A percentile compares a stretch with the other conserved stretches of the same genome.
Evolutionary conservation across 1,140 invertebrate genomes (phyloP).

Genomic region (Rhagoletis pomonella): DNA sequence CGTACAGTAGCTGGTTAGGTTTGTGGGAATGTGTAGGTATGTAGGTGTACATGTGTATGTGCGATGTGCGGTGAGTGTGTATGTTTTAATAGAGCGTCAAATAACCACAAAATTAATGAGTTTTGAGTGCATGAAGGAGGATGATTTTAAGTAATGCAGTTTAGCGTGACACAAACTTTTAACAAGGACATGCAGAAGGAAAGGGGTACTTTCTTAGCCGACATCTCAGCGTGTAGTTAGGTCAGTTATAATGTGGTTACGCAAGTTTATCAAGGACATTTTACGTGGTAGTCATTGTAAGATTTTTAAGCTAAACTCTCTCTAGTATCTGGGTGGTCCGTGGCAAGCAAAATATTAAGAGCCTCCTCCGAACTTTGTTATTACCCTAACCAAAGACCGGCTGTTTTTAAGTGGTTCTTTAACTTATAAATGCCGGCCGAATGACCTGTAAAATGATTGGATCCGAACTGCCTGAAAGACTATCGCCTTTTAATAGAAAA

Average conservation of each 20-base stretch:
- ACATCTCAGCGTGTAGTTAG: not conserved
- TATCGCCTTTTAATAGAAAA: no score
- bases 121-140: not conserved
- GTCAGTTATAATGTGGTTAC: not conserved
- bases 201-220: not conserved
- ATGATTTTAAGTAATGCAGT: not conserved
- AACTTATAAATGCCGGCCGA: no score
- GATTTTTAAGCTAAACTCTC: no score
- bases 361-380: no score
- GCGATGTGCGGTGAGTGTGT: not conserved
- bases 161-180: constrained; percentile 16
- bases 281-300: no score
- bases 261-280: no score
- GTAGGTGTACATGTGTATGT: not conserved
- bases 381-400: no score
- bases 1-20: not conserved
- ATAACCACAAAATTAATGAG: constrained; percentile 33
- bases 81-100: constrained; percentile 18
- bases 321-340: no score
- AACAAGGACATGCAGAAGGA: not conserved
- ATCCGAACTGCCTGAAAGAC: no score
- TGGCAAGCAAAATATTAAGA: no score
- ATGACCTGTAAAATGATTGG: no score
- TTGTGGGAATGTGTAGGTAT: not conserved
- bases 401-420: no score